These are phyloP conservation scores for Enteromius anoplus DNA, from an alignment of 2,797 vertebrate genomes.

Conservation along the genomic window DNA sequence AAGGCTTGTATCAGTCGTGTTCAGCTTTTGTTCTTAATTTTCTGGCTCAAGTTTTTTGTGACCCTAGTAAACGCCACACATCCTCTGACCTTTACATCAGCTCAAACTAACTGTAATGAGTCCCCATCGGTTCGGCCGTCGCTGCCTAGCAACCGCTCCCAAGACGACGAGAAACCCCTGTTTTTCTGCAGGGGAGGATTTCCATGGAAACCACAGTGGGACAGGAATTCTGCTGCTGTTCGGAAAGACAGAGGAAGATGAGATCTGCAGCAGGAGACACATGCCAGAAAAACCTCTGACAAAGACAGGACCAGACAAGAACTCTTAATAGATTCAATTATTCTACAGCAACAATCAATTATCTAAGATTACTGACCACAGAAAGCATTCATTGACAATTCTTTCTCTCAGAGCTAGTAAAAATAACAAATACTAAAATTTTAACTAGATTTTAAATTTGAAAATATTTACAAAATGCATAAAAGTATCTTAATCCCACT, in stretches of 20 bases:
- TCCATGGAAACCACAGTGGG: constrained; percentile 68
- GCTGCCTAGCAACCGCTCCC: constrained; percentile 74
- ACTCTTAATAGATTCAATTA: background rate
- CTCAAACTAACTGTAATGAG: constrained; percentile 63
- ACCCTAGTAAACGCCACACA: constrained; percentile 52
- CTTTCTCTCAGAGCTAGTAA: too few species aligned
- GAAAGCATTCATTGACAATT: too few species aligned
- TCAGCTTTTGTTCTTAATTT: constrained; percentile 54
- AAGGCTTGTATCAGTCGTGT: constrained; percentile 56
- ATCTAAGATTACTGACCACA: background rate
- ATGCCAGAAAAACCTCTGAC: background rate
- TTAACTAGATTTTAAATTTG: too few species aligned
- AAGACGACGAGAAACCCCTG: constrained; percentile 54
- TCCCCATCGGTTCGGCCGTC: constrained; percentile 61
- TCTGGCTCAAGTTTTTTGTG: constrained; percentile 20
- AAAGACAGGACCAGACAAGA: background rate
- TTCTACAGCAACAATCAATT: background rate
- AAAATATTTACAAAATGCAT: too few species aligned
- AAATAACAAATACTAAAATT: too few species aligned
- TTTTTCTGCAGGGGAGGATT: constrained; percentile 62
- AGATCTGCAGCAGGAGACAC: background rate
- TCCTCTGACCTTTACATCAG: constrained; percentile 69
- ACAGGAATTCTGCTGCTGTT: constrained; percentile 4
- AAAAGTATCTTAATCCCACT: too few species aligned
- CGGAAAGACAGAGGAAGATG: background rate